These are phyloP conservation scores for Zaprionus davidi DNA, from an alignment of 1,140 invertebrate genomes.

Conservation along the genomic window DNA sequence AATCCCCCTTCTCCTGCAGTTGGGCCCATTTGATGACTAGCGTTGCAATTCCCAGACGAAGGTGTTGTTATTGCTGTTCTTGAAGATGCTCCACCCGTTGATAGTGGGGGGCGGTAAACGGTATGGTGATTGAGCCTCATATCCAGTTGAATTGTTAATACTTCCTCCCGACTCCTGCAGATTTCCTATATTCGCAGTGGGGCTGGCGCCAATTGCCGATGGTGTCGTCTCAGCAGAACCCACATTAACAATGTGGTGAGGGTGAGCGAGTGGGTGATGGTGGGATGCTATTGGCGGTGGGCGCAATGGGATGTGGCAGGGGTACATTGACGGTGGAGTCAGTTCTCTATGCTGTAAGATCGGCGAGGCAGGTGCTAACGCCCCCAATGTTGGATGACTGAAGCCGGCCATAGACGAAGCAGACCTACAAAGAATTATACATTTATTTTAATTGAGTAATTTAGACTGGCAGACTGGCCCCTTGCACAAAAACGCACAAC, in stretches of 20 bases:
- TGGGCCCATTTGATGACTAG: conserved; percentile 50
- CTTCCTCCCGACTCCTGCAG: neutral
- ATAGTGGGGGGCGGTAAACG: conserved; percentile 48
- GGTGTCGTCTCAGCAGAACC: conserved; percentile 2
- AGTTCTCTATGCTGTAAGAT: conserved; percentile 74
- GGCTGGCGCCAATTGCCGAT: conserved; percentile 6
- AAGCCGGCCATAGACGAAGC: conserved; percentile 74
- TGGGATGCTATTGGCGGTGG: conserved; percentile 54
- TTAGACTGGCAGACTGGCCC: too few species aligned
- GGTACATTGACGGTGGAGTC: conserved; percentile 75
- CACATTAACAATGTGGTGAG: conserved; percentile 36
- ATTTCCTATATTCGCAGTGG: conserved; percentile 12
- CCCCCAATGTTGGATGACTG: conserved; percentile 64
- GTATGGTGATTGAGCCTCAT: conserved; percentile 59
- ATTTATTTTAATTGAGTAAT: too few species aligned
- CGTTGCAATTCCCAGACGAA: conserved; percentile 44
- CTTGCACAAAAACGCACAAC: too few species aligned
- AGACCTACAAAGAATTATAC: conserved; percentile 44
- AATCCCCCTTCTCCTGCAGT: conserved; percentile 43
- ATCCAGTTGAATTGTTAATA: conserved; percentile 46
- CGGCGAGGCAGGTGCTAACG: conserved; percentile 67
- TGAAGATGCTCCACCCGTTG: neutral
- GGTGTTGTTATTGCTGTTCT: conserved; percentile 14
- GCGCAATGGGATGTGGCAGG: conserved; percentile 77
- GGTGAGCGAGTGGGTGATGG: too few species aligned